A percentile compares a stretch with the other conserved stretches of the same genome.
These are phyloP conservation scores for Danionella cerebrum DNA, from an alignment of 2,113 vertebrate species.

Conservation along the genomic window DNA sequence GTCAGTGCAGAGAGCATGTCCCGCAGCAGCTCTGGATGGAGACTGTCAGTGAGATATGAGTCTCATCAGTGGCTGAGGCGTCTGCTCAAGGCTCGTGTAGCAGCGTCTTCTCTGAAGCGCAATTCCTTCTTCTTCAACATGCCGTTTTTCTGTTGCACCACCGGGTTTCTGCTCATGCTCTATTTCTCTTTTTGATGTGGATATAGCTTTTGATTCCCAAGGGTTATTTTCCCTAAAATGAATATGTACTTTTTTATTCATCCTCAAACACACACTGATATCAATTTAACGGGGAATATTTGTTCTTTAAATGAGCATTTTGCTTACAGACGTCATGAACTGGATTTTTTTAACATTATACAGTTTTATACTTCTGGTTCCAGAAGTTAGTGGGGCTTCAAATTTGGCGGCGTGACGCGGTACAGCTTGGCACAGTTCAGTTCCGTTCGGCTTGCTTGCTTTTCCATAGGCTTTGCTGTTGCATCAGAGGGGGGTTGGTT, in stretches of 20 bases:
- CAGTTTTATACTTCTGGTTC: too few relatives aligned
- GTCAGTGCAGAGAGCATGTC: neutral
- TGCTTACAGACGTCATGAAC: too few relatives aligned
- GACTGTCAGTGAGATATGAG: conserved; percentile 2
- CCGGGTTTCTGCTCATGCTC: neutral
- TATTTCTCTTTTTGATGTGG: neutral
- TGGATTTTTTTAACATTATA: too few relatives aligned
- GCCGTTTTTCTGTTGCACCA: neutral
- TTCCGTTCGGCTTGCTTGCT: too few relatives aligned
- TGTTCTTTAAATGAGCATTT: too few relatives aligned
- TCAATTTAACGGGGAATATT: too few relatives aligned
- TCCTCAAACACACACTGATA: neutral
- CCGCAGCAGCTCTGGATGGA: neutral
- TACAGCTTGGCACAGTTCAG: too few relatives aligned
- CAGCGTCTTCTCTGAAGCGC: neutral
- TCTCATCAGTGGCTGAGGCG: neutral
- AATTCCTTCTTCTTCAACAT: neutral
- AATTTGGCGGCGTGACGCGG: too few relatives aligned
- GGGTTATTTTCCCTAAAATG: neutral
- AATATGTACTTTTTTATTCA: neutral
- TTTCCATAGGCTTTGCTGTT: too few relatives aligned
- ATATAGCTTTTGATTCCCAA: neutral
- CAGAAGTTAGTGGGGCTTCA: too few relatives aligned
- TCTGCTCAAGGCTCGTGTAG: neutral
- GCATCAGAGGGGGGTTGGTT: too few relatives aligned